phyloP scores from a whole-genome alignment of 2,797 vertebrate genomes.

The Pseudochaenichthys georgianus region DNA sequence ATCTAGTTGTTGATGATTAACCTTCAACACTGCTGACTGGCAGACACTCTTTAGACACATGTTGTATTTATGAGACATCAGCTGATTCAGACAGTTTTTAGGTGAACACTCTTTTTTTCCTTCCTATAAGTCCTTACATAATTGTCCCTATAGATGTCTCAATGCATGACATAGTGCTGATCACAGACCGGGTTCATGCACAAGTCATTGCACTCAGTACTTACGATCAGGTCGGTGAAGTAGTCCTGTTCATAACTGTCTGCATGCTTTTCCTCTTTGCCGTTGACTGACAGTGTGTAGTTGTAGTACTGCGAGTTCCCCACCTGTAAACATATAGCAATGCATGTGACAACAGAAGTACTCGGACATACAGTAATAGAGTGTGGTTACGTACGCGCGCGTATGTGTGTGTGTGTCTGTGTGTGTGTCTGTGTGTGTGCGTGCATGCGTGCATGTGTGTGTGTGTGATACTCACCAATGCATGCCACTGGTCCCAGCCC shows the following conservation, averaged over 20 bases:
- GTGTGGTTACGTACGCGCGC: neutral
- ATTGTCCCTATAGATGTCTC: neutral
- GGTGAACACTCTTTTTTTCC: neutral
- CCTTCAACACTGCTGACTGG: neutral
- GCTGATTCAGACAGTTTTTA: conserved; percentile 26
- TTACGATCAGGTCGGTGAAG: conserved; percentile 87
- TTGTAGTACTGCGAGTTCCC: conserved; percentile 88
- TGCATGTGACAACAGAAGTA: neutral
- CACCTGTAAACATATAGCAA: conserved; percentile 67
- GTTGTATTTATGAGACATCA: neutral
- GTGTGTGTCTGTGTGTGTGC: neutral
- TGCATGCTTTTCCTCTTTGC: conserved; percentile 80
- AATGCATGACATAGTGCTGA: neutral
- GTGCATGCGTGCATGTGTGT: neutral
- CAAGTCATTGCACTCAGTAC: conserved; percentile 36
- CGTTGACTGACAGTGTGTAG: conserved; percentile 86
- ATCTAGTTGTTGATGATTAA: conserved; percentile 30
- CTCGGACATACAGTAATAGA: no score
- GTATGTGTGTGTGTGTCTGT: neutral
- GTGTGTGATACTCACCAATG: conserved; percentile 74
- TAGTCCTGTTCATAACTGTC: conserved; percentile 84
- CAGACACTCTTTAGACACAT: neutral
- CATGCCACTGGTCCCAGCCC: conserved; percentile 88
- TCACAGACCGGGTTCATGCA: neutral
- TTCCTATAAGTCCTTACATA: conserved; percentile 24